phyloP scores from a whole-genome alignment of 2,797 vertebrate species.

The Centropyge bicolor region DNA sequence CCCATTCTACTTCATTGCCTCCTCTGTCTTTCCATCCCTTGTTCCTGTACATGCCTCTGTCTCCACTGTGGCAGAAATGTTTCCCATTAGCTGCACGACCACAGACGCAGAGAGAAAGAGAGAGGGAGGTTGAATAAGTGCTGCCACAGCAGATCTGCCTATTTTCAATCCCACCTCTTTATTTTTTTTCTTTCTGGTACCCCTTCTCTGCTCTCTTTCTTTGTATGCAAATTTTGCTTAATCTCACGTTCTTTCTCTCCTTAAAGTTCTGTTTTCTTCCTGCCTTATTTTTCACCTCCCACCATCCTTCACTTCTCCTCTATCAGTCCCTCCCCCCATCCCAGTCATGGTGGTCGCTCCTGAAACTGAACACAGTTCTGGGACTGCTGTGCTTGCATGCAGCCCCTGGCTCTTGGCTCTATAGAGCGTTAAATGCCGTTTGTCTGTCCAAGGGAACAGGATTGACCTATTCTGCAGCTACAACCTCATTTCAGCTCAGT shows the following conservation, averaged over 20 bases:
- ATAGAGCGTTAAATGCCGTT: constrained; percentile 56
- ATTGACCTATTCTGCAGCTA: constrained; percentile 76
- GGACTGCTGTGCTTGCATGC: constrained; percentile 35
- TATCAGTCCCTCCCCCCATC: constrained; percentile 17
- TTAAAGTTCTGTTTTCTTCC: constrained; percentile 8
- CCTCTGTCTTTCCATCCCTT: constrained; percentile 73
- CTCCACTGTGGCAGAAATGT: constrained; percentile 84
- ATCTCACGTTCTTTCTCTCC: constrained; percentile 17
- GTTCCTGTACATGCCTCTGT: constrained; percentile 70
- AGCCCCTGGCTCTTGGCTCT: constrained; percentile 48
- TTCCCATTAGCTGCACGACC: constrained; percentile 88
- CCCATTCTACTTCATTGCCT: constrained; percentile 59
- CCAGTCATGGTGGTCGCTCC: constrained; percentile 32
- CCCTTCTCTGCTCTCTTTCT: constrained; percentile 42
- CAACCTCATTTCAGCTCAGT: constrained; percentile 71
- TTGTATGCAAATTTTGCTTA: constrained; percentile 21
- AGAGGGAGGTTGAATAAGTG: constrained; percentile 74
- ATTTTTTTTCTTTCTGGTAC: constrained; percentile 50
- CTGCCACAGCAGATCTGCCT: constrained; percentile 79
- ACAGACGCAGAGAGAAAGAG: constrained; percentile 77
- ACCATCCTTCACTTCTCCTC: constrained; percentile 13
- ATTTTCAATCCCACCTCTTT: constrained; percentile 65
- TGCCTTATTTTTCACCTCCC: constrained; percentile 22
- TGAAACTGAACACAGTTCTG: constrained; percentile 45
- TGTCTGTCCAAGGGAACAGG: constrained; percentile 57